Evolutionary conservation across 2,888 invertebrate genomes (phyloP).

Genomic region (Diarsia brunnea): DNA sequence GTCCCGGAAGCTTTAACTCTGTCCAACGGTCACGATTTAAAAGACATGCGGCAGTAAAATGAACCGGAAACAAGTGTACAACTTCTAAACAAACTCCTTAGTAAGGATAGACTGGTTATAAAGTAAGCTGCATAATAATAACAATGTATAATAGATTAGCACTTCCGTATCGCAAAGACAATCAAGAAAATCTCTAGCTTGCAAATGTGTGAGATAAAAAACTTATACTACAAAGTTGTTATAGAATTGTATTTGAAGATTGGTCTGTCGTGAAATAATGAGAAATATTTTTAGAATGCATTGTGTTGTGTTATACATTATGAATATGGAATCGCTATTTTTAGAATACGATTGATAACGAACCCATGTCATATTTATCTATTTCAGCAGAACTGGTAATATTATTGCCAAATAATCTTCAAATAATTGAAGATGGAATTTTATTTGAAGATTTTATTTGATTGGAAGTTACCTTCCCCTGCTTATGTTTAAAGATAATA

Average conservation of each 20-base stretch:
- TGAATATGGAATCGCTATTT: background rate
- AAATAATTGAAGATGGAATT: too few relatives aligned
- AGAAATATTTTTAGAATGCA: background rate
- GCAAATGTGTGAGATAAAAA: slow-evolving; percentile 10
- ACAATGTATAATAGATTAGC: slow-evolving; percentile 41
- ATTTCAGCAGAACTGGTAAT: background rate
- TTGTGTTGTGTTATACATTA: too few relatives aligned
- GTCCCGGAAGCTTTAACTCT: slow-evolving; percentile 43
- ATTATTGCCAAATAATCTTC: background rate
- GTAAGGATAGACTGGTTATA: slow-evolving; percentile 38
- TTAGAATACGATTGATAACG: background rate
- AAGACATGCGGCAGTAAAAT: slow-evolving; percentile 55
- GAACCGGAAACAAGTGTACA: slow-evolving; percentile 42
- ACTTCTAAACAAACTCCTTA: slow-evolving; percentile 44
- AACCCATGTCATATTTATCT: background rate
- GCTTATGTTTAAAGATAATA: background rate
- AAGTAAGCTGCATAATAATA: slow-evolving; percentile 33
- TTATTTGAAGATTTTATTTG: too few relatives aligned
- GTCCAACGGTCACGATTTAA: slow-evolving; percentile 40
- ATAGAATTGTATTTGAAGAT: slow-evolving; percentile 21
- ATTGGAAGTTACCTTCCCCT: background rate
- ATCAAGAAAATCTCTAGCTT: slow-evolving; percentile 44
- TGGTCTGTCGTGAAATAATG: background rate
- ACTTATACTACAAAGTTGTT: background rate
- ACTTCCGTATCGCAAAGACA: slow-evolving; percentile 52